Evolutionary conservation across 1,140 invertebrate genomes (phyloP), one percentile per base, ranked within the genome.

Genomic region (Leptoteleia sp.): DNA sequence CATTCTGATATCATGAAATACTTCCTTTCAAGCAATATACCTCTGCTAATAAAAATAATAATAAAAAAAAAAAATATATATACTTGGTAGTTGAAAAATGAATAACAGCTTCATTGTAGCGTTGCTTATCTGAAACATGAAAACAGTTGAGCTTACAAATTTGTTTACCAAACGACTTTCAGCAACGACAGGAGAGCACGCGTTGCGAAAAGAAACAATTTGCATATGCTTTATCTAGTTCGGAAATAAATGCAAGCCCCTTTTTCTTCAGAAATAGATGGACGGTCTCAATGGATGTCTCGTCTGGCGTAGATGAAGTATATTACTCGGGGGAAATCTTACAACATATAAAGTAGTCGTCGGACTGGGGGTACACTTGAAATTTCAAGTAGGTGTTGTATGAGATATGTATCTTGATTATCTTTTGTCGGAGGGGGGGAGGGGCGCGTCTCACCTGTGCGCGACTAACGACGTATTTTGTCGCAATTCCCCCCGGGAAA

Each of bases 261-360:
- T 47, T 59, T 65, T 72, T 65, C 57, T 52, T 27, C 11, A 54
- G 45, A 65, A 67, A 68, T 67, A 47, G 62, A 52, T 70, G 68
- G 72, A 72, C 67, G 67, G 61, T 73, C 70, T 70, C 76, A 68
- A 70, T 73, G 73, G 71, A 80, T 80, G 68, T 67, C 52, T 75
- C 65, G 82, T 82, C 80, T 80, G 52, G 59, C 29, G 48, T 50
- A 80, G 82, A 87, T 88, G 86, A 88, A 72, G 52, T 83, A 89
- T 86, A 83, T 79, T 62, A 80, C 88, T 68, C 85, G 11, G 45
- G 88, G 87, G 88, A 89, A 89, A 89, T 89, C 86, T 89, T 85
- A 87, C 78, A 80, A 62, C 48, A 77, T 55, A 81, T 72, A 76
- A 77, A 81, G 62, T 47, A 81, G 72, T 61, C 27, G 65, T 35